phyloP scores from a whole-genome alignment of 1,140 invertebrate species.

The Lasioglossum baleicum region DNA sequence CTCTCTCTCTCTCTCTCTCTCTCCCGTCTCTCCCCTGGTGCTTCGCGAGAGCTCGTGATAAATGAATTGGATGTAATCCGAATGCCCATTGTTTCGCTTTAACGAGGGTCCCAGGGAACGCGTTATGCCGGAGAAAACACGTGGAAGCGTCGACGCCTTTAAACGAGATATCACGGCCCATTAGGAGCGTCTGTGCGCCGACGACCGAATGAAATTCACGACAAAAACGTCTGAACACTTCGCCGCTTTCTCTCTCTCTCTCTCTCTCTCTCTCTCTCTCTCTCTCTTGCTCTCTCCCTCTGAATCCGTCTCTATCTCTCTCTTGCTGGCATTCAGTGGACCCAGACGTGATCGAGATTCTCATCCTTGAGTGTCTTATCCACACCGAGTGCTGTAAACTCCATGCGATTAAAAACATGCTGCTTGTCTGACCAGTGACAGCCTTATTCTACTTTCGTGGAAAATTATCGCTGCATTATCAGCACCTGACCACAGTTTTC shows the following conservation, averaged over 20 bases:
- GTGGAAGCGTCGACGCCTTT: constrained; percentile 52
- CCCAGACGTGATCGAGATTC: no score
- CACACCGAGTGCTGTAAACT: no score
- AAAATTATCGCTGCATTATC: no score
- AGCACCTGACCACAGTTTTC: no score
- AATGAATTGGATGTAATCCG: constrained; percentile 68
- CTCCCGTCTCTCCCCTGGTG: not conserved
- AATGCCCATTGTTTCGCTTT: constrained; percentile 68
- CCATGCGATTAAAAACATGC: no score
- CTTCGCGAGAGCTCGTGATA: constrained; percentile 59
- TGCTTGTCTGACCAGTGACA: no score
- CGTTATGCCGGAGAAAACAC: constrained; percentile 44
- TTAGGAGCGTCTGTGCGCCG: constrained; percentile 14
- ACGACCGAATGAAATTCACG: constrained; percentile 30
- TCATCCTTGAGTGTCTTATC: no score
- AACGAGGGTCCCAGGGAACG: constrained; percentile 55
- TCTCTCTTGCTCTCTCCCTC: not conserved
- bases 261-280: not conserved
- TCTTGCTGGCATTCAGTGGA: no score
- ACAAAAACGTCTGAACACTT: constrained; percentile 31
- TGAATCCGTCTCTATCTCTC: not conserved
- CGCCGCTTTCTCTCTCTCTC: constrained; percentile 1
- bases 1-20: not conserved
- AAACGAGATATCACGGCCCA: constrained; percentile 49
- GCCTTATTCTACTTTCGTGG: no score